A percentile compares a stretch with the other conserved stretches of the same genome.
Conservation (phyloP, 1,140 invertebrate species). For the Nephila pilipes region DNA sequence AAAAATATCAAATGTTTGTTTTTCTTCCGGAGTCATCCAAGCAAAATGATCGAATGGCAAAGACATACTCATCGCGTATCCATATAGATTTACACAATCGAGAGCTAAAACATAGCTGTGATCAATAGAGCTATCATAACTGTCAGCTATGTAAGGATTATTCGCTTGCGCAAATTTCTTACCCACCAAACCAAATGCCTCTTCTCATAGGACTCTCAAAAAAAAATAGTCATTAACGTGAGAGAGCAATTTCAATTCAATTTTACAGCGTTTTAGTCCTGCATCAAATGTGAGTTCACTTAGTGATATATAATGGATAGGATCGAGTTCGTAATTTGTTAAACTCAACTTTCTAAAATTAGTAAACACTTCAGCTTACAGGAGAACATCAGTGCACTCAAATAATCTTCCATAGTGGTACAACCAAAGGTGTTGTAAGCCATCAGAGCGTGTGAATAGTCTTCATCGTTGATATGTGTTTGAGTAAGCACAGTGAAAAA, state of each 20-base stretch:
- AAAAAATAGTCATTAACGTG: slow-evolving; percentile 46
- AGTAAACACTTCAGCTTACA: too few relatives aligned
- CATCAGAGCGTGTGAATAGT: slow-evolving; percentile 18
- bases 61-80: too few relatives aligned
- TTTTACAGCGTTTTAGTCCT: slow-evolving; percentile 6
- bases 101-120: too few relatives aligned
- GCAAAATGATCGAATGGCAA: too few relatives aligned
- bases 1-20: slow-evolving; percentile 39
- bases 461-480: background rate
- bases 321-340: slow-evolving; percentile 12
- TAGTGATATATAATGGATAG: background rate
- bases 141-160: too few relatives aligned
- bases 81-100: slow-evolving; percentile 78
- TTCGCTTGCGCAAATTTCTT: too few relatives aligned
- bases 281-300: slow-evolving; percentile 32
- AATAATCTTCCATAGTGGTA: background rate
- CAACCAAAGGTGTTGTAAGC: slow-evolving; percentile 19
- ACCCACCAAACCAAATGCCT: background rate
- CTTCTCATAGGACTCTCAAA: slow-evolving; percentile 41
- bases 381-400: background rate
- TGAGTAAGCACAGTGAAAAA: background rate
- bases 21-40: slow-evolving; percentile 67
- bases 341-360: background rate
- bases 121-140: too few relatives aligned
- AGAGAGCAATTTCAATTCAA: slow-evolving; percentile 31